Evolutionary conservation across 2,797 vertebrate species (phyloP).

Genomic region (Yasuhikotakia modesta): DNA sequence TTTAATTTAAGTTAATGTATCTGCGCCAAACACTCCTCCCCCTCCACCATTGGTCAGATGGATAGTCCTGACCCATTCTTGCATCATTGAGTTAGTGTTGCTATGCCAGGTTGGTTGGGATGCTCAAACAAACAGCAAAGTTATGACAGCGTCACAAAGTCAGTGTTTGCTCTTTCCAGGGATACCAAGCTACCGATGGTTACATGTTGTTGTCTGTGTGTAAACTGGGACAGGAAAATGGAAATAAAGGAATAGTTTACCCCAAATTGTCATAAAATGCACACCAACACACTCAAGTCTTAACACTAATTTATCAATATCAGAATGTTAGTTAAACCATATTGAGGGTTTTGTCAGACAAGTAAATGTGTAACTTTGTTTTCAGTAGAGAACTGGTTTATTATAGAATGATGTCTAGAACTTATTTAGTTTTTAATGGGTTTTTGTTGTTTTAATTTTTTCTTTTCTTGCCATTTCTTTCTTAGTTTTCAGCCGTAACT

Average conservation of each 20-base stretch:
- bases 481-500: slow-evolving; percentile 86
- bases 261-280: no score
- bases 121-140: not conserved
- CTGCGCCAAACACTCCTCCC: no score
- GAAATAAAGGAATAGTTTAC: not conserved
- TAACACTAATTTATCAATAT: no score
- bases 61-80: no score
- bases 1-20: no score
- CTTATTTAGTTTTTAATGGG: not conserved
- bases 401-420: no score
- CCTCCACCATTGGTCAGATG: not conserved
- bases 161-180: not conserved
- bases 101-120: not conserved
- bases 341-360: not conserved
- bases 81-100: not conserved
- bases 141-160: not conserved
- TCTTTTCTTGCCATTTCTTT: slow-evolving; percentile 45
- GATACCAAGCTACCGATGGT: not conserved
- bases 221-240: not conserved
- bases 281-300: no score
- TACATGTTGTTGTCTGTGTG: not conserved
- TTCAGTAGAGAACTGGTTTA: no score
- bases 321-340: not conserved
- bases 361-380: no score
- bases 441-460: not conserved